Base-by-base conservation (phyloP, 2,888 invertebrate genomes). In the Callinectes sapidus region DNA sequence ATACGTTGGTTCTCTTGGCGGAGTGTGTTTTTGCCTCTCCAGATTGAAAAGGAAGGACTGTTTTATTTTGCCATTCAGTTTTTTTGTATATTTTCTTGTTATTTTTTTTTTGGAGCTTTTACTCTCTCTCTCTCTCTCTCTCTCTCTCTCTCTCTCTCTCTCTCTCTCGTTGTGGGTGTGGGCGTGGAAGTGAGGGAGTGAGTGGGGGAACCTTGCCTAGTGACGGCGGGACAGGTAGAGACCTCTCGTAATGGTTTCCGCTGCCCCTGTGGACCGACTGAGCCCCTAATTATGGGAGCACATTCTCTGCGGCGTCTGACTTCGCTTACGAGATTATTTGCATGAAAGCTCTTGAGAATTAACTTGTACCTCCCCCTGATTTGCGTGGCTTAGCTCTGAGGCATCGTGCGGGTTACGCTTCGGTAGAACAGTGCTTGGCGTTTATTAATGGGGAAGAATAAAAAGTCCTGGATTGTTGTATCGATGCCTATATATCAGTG, bases 81-180 rank as follows among this genome's bases (percentile, higher is more conserved):
- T 89, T 61, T 89, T 35, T 55, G 18, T 89, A 32, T 28, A n/a
- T 61, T 61, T 89, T 61, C 71, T 71, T 23, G 6, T n/a, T n/a
- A 16, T 71, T 23, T n/a, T 39, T 5, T 39, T 39, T 39, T 39
- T 5, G 5, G 39, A 39, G 1, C n/a, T n/a, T 23, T 71, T n/a
- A 2, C 23, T n/a, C n/a, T 71, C 71, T n/a, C 71, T n/a, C 71
- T 18, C 2, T n/a, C n/a, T n/a, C 6, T 71, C n/a, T 71, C 71
- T 55, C 55, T 55, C 55, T 55, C 55, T 55, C 55, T 55, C 55
- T 55, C 55, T 55, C 55, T 55, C 55, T 39, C 55, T 55, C 55
- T 55, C 55, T 55, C 55, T 55, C 55, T 55, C 55, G n/a, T 39
- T 2, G 39, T 39, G 28, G 10, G 71, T 71, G 71, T 28, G 71